Evolutionary conservation across 2,113 vertebrate species (phyloP).

Genomic region (Butastur rufipennis): DNA sequence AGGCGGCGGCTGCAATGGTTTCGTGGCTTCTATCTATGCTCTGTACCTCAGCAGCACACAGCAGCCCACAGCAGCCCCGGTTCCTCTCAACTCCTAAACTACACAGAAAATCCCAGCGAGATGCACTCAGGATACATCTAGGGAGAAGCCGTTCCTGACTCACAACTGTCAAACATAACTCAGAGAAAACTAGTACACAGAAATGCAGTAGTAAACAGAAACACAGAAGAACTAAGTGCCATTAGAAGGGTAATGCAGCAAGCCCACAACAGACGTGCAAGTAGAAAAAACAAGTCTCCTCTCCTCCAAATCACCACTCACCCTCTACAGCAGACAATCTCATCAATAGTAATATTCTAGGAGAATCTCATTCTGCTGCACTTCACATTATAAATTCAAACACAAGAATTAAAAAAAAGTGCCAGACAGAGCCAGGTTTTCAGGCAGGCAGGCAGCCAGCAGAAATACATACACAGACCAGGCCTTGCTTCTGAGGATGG

Average conservation of each 20-base stretch:
- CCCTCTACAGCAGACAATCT: background rate
- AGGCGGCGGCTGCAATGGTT: fast-evolving
- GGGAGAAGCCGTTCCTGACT: background rate
- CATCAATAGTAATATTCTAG: background rate
- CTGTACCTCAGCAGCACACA: background rate
- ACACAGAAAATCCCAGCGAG: background rate
- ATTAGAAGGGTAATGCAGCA: background rate
- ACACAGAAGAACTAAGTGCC: background rate
- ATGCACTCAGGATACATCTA: fast-evolving
- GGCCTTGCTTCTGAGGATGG: background rate
- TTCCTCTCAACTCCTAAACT: background rate
- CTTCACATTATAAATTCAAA: background rate
- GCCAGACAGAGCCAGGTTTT: constrained; percentile 5
- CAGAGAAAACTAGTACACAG: background rate
- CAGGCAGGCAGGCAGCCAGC: background rate
- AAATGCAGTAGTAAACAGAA: fast-evolving
- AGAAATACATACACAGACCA: background rate
- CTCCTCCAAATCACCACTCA: background rate
- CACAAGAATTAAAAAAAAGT: background rate
- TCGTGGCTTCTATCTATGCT: fast-evolving
- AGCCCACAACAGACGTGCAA: no score
- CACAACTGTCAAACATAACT: background rate
- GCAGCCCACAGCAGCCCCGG: background rate
- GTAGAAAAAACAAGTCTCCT: background rate
- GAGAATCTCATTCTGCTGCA: background rate